A percentile compares a stretch with the other conserved stretches of the same genome.
Evolutionary conservation across 2,797 vertebrate genomes (phyloP).

Genomic region (Lateolabrax maculatus): DNA sequence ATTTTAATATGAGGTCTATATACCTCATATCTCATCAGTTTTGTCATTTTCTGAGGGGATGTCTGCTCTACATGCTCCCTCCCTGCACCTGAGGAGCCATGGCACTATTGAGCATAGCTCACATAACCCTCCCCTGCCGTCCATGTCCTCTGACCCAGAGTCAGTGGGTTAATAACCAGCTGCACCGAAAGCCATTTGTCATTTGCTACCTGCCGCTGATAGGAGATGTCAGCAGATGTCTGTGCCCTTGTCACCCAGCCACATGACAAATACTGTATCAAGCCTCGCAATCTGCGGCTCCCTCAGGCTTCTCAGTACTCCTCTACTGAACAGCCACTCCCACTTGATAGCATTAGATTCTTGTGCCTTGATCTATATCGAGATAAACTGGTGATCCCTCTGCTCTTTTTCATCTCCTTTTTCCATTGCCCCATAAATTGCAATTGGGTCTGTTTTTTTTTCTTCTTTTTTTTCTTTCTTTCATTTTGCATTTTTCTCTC

Average conservation of each 20-base stretch:
- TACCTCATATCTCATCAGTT: not conserved
- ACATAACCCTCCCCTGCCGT: conserved; percentile 58
- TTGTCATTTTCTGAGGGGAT: conserved; percentile 12
- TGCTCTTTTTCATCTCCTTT: conserved; percentile 49
- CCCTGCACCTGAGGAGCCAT: conserved; percentile 33
- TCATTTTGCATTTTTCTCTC: conserved; percentile 7
- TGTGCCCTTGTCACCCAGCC: conserved; percentile 76
- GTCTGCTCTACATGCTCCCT: conserved; percentile 10
- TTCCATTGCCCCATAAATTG: conserved; percentile 35
- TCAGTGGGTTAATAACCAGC: conserved; percentile 81
- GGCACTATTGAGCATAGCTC: conserved; percentile 60
- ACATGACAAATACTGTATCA: conserved; percentile 77
- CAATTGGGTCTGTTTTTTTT: conserved; percentile 23
- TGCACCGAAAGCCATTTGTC: conserved; percentile 75
- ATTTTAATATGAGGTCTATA: not conserved
- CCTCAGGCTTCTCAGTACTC: conserved; percentile 65
- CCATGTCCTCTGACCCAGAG: conserved; percentile 73
- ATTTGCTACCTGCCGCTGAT: conserved; percentile 77
- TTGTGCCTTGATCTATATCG: conserved; percentile 68
- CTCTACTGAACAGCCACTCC: conserved; percentile 67
- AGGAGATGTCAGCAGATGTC: conserved; percentile 74
- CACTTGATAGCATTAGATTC: conserved; percentile 67
- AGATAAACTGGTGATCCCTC: conserved; percentile 54
- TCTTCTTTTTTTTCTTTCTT: not conserved
- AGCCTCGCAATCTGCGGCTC: conserved; percentile 58